phyloP scores from a whole-genome alignment of 2,797 vertebrate genomes.

The Alectoris magna region DNA sequence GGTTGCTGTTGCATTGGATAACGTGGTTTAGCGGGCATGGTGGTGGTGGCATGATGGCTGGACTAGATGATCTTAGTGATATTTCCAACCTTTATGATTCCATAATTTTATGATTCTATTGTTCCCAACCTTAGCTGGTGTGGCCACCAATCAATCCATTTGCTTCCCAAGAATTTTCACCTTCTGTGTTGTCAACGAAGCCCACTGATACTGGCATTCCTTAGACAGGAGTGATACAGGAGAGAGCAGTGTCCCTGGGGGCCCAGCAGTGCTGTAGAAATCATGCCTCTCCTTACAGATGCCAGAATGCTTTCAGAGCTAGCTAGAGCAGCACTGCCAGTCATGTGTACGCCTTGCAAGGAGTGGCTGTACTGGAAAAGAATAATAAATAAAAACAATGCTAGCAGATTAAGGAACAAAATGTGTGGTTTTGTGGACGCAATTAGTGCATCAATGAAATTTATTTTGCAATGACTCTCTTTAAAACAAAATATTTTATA shows the following conservation, averaged over 20 bases:
- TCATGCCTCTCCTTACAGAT: background rate
- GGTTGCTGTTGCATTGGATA: too few species aligned
- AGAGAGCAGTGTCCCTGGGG: background rate
- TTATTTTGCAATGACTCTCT: background rate
- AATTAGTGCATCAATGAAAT: background rate
- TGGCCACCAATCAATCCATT: background rate
- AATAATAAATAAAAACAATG: background rate
- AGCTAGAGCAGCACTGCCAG: background rate
- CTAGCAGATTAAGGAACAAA: background rate
- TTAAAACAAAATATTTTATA: background rate
- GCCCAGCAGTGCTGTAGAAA: background rate
- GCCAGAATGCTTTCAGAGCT: background rate
- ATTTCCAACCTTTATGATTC: too few species aligned
- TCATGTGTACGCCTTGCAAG: background rate
- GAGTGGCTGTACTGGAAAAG: background rate
- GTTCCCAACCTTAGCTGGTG: background rate
- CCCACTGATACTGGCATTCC: background rate
- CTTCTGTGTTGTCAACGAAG: background rate
- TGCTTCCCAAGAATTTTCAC: background rate
- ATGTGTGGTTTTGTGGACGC: background rate
- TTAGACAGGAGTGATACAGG: background rate
- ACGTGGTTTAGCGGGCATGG: too few species aligned
- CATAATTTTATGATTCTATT: too few species aligned
- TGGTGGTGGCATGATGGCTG: too few species aligned
- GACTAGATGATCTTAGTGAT: too few species aligned